A percentile compares a stretch with the other conserved stretches of the same genome.
Conservation (phyloP, 2,888 invertebrate genomes). For the Patella caerulea region DNA sequence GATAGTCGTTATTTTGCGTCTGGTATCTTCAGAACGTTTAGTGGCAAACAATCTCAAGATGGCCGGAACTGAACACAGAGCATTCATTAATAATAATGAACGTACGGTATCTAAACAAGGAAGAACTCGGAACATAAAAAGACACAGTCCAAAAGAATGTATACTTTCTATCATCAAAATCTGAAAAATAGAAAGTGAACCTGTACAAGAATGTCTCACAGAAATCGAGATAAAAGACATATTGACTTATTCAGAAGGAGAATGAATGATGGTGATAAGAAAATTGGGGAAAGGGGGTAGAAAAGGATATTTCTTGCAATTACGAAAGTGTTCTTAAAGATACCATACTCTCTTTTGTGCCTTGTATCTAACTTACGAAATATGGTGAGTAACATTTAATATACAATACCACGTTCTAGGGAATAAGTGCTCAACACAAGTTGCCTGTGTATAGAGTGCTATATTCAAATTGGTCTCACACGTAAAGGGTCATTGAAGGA, state of each 20-base stretch:
- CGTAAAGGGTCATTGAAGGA: too few relatives aligned
- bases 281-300: too few relatives aligned
- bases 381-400: too few relatives aligned
- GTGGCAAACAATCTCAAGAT: constrained; percentile 60
- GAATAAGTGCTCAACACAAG: too few relatives aligned
- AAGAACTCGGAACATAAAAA: constrained; percentile 61
- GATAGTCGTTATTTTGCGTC: constrained; percentile 48
- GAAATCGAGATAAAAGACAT: background rate
- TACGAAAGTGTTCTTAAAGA: too few relatives aligned
- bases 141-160: constrained; percentile 56
- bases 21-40: constrained; percentile 48
- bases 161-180: constrained; percentile 41
- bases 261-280: too few relatives aligned
- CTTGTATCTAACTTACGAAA: too few relatives aligned
- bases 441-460: too few relatives aligned
- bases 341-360: too few relatives aligned
- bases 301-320: too few relatives aligned
- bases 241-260: background rate
- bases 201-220: constrained; percentile 74
- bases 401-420: too few relatives aligned
- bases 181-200: constrained; percentile 26
- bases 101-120: constrained; percentile 63
- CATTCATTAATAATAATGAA: constrained; percentile 59
- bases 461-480: too few relatives aligned
- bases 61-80: constrained; percentile 57